Percentiles rank a stretch among this genome's conserved stretches.
Conservation (phyloP, 2,888 invertebrate species). For the Callimorpha dominula region DNA sequence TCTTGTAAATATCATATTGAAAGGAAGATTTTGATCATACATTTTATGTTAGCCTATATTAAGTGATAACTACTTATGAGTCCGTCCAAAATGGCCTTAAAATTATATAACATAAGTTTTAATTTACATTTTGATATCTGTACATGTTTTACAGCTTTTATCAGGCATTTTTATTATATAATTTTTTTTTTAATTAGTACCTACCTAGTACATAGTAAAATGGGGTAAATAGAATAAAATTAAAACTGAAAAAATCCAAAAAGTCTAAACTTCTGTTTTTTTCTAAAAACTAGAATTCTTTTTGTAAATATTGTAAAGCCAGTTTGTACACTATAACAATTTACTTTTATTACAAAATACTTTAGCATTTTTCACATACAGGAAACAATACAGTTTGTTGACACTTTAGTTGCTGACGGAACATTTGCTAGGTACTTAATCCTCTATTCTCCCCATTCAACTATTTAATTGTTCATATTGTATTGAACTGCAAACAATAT, state of each 20-base stretch:
- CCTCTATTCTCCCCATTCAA: neutral
- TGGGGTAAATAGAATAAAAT: too few species aligned
- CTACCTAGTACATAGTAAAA: too few species aligned
- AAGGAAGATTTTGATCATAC: neutral
- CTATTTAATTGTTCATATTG: neutral
- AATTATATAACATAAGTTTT: neutral
- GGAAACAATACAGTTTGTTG: neutral
- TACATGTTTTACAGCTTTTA: neutral
- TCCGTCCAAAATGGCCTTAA: constrained; percentile 2
- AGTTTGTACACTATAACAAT: neutral
- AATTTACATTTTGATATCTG: neutral
- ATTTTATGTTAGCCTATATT: neutral
- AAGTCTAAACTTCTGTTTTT: too few species aligned
- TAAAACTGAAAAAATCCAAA: too few species aligned
- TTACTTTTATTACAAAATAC: neutral
- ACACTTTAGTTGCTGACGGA: neutral
- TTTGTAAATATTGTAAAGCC: neutral
- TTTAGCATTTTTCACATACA: neutral
- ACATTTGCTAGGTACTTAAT: neutral
- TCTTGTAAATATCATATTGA: neutral
- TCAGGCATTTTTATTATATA: neutral
- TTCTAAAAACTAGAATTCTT: neutral
- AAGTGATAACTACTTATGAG: neutral
- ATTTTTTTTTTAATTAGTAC: too few species aligned
- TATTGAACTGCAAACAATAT: neutral